Evolutionary conservation across 1,140 invertebrate genomes (phyloP).

Genomic region (Parasteatoda tepidariorum): DNA sequence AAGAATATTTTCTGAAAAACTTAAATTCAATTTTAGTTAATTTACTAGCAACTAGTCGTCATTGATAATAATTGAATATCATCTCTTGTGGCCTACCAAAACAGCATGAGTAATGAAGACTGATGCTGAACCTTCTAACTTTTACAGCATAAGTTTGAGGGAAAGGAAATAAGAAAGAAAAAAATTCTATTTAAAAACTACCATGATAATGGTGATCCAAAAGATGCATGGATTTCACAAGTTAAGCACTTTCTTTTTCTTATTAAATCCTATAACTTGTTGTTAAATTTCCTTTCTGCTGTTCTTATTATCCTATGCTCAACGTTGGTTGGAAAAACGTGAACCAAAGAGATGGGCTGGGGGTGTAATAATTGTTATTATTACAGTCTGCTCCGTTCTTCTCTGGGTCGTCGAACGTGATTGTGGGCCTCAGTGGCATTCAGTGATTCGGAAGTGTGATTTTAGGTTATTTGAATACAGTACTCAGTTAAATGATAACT

Average conservation of each 20-base stretch:
- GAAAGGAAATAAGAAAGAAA: not conserved
- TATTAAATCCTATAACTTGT: not conserved
- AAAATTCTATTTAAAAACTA: not conserved
- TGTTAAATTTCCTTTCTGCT: not conserved
- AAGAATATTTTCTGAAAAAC: too few relatives aligned
- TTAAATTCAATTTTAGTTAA: too few relatives aligned
- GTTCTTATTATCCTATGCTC: conserved; percentile 3
- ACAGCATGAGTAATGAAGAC: not conserved
- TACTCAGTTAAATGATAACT: not conserved
- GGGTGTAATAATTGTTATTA: conserved; percentile 50
- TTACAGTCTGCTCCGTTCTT: not conserved
- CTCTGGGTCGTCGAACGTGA: not conserved
- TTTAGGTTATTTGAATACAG: not conserved
- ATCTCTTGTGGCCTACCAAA: not conserved
- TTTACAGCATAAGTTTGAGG: not conserved
- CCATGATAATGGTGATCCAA: conserved; percentile 37
- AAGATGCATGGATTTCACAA: conserved; percentile 1
- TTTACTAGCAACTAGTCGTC: too few relatives aligned
- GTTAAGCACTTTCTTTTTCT: conserved; percentile 18
- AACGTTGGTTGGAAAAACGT: conserved; percentile 1
- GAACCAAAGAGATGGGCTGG: conserved; percentile 23
- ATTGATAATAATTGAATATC: not conserved
- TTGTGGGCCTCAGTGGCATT: not conserved
- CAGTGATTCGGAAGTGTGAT: not conserved
- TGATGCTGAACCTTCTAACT: not conserved